Conservation (phyloP, 1,140 invertebrate species). For the Drosophila aff. region DNA sequence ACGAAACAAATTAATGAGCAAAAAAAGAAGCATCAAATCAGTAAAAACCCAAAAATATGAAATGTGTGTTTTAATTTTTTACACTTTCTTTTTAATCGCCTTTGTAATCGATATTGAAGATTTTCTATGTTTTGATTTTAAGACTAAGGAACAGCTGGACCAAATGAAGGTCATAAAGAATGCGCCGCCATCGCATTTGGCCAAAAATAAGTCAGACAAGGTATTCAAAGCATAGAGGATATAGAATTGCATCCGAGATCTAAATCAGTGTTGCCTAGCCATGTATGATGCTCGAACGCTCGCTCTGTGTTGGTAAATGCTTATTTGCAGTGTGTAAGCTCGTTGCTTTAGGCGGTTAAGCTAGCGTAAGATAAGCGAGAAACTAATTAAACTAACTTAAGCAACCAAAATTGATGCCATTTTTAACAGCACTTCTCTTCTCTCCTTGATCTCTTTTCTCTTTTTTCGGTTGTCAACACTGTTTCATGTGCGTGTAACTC, state of each 20-base stretch:
- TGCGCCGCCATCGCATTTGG: conserved; percentile 92
- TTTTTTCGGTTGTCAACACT: conserved; percentile 64
- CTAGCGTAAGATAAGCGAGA: conserved; percentile 35
- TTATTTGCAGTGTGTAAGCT: conserved; percentile 31
- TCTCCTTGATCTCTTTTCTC: conserved; percentile 61
- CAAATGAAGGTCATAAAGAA: conserved; percentile 91
- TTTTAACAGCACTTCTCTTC: conserved; percentile 73
- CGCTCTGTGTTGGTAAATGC: conserved; percentile 73
- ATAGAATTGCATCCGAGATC: neutral
- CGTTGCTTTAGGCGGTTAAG: conserved; percentile 35
- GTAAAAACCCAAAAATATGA: conserved; percentile 27
- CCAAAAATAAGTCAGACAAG: conserved; percentile 94
- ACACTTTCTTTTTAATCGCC: neutral
- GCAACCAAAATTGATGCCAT: conserved; percentile 45
- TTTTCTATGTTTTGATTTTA: conserved; percentile 46
- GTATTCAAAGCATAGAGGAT: conserved; percentile 86
- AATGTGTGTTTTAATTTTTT: conserved; percentile 25
- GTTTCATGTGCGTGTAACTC: conserved; percentile 67
- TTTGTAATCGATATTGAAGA: conserved; percentile 6
- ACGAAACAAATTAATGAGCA: conserved; percentile 9
- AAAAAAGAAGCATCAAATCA: conserved; percentile 8
- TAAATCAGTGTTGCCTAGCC: conserved; percentile 34
- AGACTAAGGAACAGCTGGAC: conserved; percentile 88
- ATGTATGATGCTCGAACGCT: conserved; percentile 40
- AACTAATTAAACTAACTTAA: conserved; percentile 54